phyloP scores from a whole-genome alignment of 2,797 vertebrate genomes.

The Siniperca scherzeri region DNA sequence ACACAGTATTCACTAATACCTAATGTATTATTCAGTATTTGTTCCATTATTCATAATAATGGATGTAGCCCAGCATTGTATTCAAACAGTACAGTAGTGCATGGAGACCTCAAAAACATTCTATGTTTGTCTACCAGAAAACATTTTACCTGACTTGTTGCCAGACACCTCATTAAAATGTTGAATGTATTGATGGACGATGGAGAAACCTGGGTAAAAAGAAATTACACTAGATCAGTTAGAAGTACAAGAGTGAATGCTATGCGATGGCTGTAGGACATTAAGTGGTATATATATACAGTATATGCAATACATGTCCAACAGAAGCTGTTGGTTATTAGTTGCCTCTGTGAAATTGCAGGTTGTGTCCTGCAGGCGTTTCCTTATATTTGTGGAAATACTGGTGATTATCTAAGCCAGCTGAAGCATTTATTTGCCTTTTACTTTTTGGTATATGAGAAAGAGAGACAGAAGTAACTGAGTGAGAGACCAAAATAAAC shows the following conservation, averaged over 20 bases:
- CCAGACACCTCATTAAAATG: constrained; percentile 83
- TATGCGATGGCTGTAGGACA: constrained; percentile 14
- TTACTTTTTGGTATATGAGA: background rate
- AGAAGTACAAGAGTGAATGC: background rate
- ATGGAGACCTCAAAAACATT: constrained; percentile 5
- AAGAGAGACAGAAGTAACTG: background rate
- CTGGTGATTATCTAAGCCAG: background rate
- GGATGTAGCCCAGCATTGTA: constrained; percentile 14
- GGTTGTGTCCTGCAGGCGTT: constrained; percentile 1
- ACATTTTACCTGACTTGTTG: constrained; percentile 77
- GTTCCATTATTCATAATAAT: constrained; percentile 46
- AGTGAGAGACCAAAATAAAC: constrained; percentile 38
- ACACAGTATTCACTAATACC: constrained; percentile 51
- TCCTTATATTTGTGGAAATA: background rate
- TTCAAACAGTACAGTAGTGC: constrained; percentile 6
- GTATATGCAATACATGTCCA: background rate
- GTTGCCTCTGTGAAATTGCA: constrained; percentile 20
- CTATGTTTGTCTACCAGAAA: constrained; percentile 25
- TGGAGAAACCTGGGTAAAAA: constrained; percentile 72
- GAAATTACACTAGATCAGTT: constrained; percentile 35
- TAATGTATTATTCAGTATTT: constrained; percentile 46
- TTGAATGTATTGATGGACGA: constrained; percentile 82
- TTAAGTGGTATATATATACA: background rate
- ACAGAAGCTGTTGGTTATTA: background rate
- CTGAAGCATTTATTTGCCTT: background rate